Evolutionary conservation across 2,113 vertebrate species (phyloP), one percentile per base, ranked within the genome.

Genomic region (Phrynocephalus versicolor): DNA sequence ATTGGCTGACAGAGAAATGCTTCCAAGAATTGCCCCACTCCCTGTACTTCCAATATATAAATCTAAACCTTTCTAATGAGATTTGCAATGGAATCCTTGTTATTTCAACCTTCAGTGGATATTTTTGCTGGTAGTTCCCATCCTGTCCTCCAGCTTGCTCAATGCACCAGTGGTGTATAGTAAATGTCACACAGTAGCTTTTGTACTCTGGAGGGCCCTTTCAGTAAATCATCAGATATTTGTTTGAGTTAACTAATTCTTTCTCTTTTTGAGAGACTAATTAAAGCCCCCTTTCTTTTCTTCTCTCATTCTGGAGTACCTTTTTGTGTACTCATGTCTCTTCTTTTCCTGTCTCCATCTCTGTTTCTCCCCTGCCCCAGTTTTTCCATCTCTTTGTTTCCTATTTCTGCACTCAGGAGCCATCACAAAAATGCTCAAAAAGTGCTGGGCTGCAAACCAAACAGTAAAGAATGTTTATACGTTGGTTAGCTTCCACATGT

Each of bases 381-480:
- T 51, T 18, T 87, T 89, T 86, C 85, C 37, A 35, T 75, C 30
- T 51, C 57, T 51, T 85, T 88, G 82, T 86, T 82, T 84, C 88
- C 82, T 91, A 81, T 88, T 88, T 88, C 91, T 93, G 79, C 16
- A 21, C 89, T 92, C 85, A 88, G 90, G 57, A 91, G 88, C 84
- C 84, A 83, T 87, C 89, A 90, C 90, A 93, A 94, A 92, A 92
- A 85, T 88, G 84, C 88, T 90, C 79, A 85, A 89, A 94, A 92
- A 91, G 88, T 92, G 83, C 90, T 0, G 89, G 92, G 93, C 91
- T 94, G 91, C 89, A 90, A 92, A 90, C 94, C 93, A 95, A 94
- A 93, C 92, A 85, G 93, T 94, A 84, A 94, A 94, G 92, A 93
- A 93, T 95, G 92, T 94, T 94, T 95, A 92, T 92, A 79, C 74